A percentile compares a stretch with the other conserved stretches of the same genome.
Conservation (phyloP, 1,140 invertebrate genomes). For the Trachelipus rathkii region DNA sequence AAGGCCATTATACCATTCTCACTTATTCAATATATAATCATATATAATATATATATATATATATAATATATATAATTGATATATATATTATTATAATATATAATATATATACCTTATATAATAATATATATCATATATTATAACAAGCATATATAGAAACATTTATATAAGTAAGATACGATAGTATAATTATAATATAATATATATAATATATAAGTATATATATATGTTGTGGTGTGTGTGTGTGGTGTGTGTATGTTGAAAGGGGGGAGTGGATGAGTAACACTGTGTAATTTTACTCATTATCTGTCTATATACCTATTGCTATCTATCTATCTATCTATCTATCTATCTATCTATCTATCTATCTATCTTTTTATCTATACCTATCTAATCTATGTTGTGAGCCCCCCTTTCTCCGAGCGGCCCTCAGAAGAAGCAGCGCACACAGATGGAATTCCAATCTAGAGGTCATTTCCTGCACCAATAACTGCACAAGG, state of each 20-base stretch:
- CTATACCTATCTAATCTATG: neutral
- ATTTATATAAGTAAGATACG: too few relatives aligned
- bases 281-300: too few relatives aligned
- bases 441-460: constrained; percentile 39
- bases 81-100: too few relatives aligned
- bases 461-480: constrained; percentile 45
- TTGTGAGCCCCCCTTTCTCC: neutral
- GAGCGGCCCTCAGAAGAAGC: neutral
- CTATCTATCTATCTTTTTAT: neutral
- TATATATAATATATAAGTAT: neutral
- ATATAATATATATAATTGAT: neutral
- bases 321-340: too few relatives aligned
- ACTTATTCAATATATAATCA: neutral
- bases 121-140: too few relatives aligned
- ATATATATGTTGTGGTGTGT: neutral
- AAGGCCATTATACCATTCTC: neutral
- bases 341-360: too few relatives aligned
- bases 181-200: too few relatives aligned
- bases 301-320: too few relatives aligned
- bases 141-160: too few relatives aligned
- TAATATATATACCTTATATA: too few relatives aligned
- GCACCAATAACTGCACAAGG: constrained; percentile 41
- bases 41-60: neutral
- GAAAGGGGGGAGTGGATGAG: too few relatives aligned
- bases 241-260: too few relatives aligned